A percentile compares a stretch with the other conserved stretches of the same genome.
Conservation (phyloP, 1,140 invertebrate species). For the Atta texana region DNA sequence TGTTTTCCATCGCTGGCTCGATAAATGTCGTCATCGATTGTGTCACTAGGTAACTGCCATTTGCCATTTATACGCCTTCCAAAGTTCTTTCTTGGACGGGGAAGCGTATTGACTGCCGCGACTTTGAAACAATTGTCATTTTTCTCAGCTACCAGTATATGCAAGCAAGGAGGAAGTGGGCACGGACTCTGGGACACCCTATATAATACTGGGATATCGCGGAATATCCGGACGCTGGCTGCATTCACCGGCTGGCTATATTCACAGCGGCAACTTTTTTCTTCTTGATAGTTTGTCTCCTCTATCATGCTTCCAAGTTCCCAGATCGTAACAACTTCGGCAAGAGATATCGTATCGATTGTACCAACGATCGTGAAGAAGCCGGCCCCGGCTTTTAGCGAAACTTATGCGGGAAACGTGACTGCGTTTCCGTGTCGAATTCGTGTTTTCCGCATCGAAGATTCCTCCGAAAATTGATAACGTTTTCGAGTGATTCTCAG, state of each 20-base stretch:
- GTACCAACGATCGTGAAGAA: conserved; percentile 48
- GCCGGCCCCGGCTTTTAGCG: background rate
- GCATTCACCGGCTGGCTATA: conserved; percentile 6
- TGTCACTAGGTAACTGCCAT: background rate
- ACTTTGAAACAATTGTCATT: conserved; percentile 54
- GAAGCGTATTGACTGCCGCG: conserved; percentile 18
- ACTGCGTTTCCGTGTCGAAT: conserved; percentile 21
- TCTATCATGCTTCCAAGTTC: conserved; percentile 24
- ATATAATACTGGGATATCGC: conserved; percentile 22
- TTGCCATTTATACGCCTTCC: conserved; percentile 57
- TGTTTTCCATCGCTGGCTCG: background rate
- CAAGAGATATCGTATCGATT: conserved; percentile 42
- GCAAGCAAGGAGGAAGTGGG: background rate
- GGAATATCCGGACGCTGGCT: conserved; percentile 14
- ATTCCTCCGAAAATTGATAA: conserved; percentile 35
- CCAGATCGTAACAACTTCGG: conserved; percentile 42
- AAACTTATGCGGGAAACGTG: conserved; percentile 50
- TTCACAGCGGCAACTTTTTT: conserved; percentile 54
- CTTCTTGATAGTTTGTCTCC: conserved; percentile 11
- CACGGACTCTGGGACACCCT: background rate
- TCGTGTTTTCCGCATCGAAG: conserved; percentile 16
- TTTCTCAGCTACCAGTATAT: conserved; percentile 28
- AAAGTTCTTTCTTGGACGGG: conserved; percentile 3
- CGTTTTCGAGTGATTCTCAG: conserved; percentile 8
- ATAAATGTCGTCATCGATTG: conserved; percentile 11